These are phyloP conservation scores for Vidua chalybeata DNA, from an alignment of 2,113 vertebrate species.

Conservation along the genomic window DNA sequence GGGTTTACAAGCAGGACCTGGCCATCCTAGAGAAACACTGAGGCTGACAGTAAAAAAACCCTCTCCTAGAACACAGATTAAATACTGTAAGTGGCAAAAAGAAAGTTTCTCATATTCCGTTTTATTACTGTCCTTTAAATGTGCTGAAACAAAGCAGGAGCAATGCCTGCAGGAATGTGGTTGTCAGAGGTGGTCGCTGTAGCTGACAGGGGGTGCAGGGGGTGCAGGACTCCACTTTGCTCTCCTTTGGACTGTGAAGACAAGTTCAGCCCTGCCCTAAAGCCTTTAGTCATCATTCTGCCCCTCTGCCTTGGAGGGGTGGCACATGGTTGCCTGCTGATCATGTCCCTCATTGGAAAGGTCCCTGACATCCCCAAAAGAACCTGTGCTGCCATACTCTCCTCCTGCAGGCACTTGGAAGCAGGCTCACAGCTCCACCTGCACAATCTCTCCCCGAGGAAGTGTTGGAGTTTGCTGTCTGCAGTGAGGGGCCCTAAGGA, in stretches of 20 bases:
- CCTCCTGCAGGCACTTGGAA: not conserved
- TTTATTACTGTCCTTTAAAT: not conserved
- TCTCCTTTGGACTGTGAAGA: rapidly evolving
- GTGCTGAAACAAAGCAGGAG: not conserved
- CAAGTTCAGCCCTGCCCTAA: not conserved
- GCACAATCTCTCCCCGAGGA: not conserved
- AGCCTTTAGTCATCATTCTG: not conserved
- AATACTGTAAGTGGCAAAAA: not conserved
- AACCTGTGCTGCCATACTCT: not conserved
- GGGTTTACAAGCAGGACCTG: not conserved
- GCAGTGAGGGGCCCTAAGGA: not conserved
- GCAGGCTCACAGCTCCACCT: not conserved
- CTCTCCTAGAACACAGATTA: not conserved
- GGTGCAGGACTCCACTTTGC: not conserved
- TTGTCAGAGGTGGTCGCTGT: not conserved
- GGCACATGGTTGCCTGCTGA: not conserved
- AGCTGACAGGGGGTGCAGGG: not conserved
- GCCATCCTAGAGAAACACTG: not conserved
- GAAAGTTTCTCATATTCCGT: not conserved
- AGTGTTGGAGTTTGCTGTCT: not conserved
- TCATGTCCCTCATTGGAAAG: not conserved
- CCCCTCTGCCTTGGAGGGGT: not conserved
- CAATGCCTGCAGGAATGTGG: not conserved
- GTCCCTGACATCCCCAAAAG: not conserved
- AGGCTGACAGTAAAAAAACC: not conserved